Evolutionary conservation across 2,797 vertebrate genomes (phyloP).

Genomic region (Lacerta bilineata): DNA sequence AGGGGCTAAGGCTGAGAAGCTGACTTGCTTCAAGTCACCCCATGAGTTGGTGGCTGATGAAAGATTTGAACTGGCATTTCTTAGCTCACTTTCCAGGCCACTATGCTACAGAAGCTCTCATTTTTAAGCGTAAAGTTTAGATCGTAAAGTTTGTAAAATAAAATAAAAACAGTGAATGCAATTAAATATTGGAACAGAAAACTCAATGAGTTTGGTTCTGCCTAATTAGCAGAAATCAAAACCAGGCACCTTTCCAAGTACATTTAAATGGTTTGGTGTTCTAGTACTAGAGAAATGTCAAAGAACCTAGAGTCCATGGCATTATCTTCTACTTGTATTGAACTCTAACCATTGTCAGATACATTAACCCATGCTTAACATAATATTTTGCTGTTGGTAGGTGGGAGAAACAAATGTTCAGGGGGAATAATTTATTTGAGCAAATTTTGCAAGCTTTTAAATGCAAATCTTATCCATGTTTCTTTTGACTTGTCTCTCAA

Average conservation of each 20-base stretch:
- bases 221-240: slow-evolving; percentile 11
- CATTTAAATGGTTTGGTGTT: slow-evolving; percentile 8
- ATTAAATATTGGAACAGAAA: slow-evolving; percentile 22
- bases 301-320: neutral
- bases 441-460: neutral
- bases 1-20: neutral
- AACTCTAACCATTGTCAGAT: neutral
- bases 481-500: neutral
- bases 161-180: neutral
- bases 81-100: too few species aligned
- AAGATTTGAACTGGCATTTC: neutral
- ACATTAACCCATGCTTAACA: neutral
- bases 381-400: neutral
- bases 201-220: neutral
- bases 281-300: slow-evolving; percentile 20
- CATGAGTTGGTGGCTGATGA: neutral
- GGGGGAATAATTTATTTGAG: neutral
- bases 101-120: neutral
- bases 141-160: neutral
- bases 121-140: slow-evolving; percentile 7
- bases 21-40: neutral
- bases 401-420: neutral
- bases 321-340: neutral
- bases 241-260: slow-evolving; percentile 24
- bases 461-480: neutral